Evolutionary conservation across 2,888 invertebrate species (phyloP).

Genomic region (Dynastes maya): DNA sequence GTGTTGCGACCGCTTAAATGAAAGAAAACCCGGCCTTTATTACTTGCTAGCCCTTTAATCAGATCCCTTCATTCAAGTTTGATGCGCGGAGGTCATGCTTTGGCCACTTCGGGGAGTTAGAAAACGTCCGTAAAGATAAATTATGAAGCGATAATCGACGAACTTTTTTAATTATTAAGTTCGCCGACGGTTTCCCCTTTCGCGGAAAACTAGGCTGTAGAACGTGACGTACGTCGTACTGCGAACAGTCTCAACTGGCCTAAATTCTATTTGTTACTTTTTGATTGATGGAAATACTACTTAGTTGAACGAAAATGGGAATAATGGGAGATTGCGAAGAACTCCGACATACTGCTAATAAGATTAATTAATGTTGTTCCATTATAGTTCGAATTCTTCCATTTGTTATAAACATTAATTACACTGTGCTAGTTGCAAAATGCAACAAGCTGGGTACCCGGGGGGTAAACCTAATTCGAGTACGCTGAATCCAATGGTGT

Average conservation of each 20-base stretch:
- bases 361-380: neutral
- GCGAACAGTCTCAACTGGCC: neutral
- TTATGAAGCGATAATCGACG: constrained; percentile 39
- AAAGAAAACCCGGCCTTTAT: constrained; percentile 6
- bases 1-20: constrained; percentile 7
- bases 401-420: no score
- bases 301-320: neutral
- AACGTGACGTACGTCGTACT: no score
- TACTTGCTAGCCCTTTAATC: constrained; percentile 31
- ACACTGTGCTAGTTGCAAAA: no score
- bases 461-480: no score
- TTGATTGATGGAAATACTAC: constrained; percentile 13
- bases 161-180: constrained; percentile 41
- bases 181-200: constrained; percentile 5
- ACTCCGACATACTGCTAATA: neutral
- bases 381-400: no score
- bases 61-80: constrained; percentile 31
- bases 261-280: constrained; percentile 13
- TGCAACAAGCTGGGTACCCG: no score
- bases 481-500: no score
- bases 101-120: neutral
- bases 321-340: neutral
- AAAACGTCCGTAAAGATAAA: constrained; percentile 27
- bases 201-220: neutral
- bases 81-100: constrained; percentile 29